Evolutionary conservation across 2,797 vertebrate genomes (phyloP), one percentile per base, ranked within the genome.

Genomic region (Nasua narica): DNA sequence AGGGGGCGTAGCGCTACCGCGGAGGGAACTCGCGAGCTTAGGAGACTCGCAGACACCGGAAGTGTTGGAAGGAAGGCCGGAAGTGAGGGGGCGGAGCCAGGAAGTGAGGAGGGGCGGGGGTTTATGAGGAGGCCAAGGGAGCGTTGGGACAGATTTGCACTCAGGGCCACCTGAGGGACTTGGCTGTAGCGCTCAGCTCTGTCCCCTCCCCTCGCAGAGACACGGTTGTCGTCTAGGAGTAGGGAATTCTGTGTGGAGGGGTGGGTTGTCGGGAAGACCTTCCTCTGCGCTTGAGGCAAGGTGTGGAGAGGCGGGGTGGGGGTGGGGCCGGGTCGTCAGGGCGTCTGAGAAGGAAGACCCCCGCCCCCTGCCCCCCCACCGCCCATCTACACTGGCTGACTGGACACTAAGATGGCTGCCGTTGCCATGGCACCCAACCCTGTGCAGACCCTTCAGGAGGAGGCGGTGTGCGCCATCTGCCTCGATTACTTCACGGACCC

Each of bases 391-490:
- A 37, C 97, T 91, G 95, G 92, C 95, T 95, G 96, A 67, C 90
- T 92, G 96, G 96, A 97, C 91, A 87, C 93, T 96, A 98, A 97
- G 93, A 98, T 98, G 98, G 98, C 98, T 93, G 98, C 98, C 97
- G 97, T 98, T 97, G 97, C 98, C 96, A 97, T 98, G 97, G 91
- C 98, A 94, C 92, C 95, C 87, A 98, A 98, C 96, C 98, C 98
- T 1, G 98, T 99, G 96, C 98, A 98, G 92, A 98, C 98, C 91
- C 97, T 99, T 65, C 98, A 98, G 84, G 98, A 98, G 88, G 98
- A 99, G 94, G 98, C 98, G 1, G 98, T 98, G 16, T 98, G 98
- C 62, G 98, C 98, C 95, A 98, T 99, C 74, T 98, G 98, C 97
- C 91, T 99, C 15, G 98, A 98, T 48, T 99, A 99, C 37, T 99